Conservation (phyloP, 2,113 vertebrate genomes). For the Loxodonta africana region DNA sequence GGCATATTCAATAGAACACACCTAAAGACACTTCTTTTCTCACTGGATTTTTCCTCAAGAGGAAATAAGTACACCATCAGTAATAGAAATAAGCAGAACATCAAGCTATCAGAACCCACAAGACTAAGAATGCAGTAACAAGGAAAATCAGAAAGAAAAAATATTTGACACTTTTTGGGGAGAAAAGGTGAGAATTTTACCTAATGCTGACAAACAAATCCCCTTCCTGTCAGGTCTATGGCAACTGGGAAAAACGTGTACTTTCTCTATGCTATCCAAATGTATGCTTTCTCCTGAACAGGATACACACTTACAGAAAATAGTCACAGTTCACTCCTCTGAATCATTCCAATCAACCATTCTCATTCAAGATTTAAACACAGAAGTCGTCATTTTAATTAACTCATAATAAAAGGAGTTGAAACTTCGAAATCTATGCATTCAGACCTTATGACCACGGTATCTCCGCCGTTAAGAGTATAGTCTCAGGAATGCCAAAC, state of each 20-base stretch:
- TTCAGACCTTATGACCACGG: background rate
- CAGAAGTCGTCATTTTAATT: background rate
- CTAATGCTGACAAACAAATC: constrained; percentile 31
- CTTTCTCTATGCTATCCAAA: background rate
- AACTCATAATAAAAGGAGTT: background rate
- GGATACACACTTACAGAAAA: background rate
- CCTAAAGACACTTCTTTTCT: background rate
- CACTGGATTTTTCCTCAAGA: constrained; percentile 23
- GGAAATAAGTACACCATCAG: background rate
- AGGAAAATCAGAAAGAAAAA: background rate
- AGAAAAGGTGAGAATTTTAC: background rate
- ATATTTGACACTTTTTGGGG: background rate
- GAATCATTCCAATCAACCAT: background rate
- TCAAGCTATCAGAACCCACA: background rate
- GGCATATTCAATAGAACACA: background rate
- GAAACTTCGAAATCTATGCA: background rate
- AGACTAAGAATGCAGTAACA: background rate
- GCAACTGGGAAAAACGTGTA: background rate
- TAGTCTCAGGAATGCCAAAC: background rate
- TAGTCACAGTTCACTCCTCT: background rate
- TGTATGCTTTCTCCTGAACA: background rate
- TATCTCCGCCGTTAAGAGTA: background rate
- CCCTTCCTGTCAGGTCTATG: background rate
- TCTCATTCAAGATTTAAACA: background rate
- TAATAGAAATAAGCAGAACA: background rate